Conservation (phyloP, 2,113 vertebrate genomes). For the Phrynosoma blainvillii region DNA sequence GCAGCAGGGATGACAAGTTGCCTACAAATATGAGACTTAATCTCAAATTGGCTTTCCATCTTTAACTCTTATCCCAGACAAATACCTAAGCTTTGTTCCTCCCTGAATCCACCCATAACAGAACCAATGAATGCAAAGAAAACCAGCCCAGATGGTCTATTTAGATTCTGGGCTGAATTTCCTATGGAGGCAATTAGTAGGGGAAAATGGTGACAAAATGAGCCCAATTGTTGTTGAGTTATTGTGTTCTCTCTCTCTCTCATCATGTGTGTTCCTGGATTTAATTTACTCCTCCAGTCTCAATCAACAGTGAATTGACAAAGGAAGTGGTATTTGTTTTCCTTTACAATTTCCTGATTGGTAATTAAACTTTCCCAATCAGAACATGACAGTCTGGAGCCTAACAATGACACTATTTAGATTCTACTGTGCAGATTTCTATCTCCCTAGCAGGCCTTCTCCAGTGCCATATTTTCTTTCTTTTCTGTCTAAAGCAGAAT, state of each 20-base stretch:
- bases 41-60: not conserved
- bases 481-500: not conserved
- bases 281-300: slow-evolving; percentile 33
- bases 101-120: not conserved
- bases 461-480: slow-evolving; percentile 1
- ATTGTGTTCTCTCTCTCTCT: not conserved
- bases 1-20: not conserved
- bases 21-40: not conserved
- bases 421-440: not conserved
- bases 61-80: not conserved
- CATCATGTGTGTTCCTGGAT: slow-evolving; percentile 23
- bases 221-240: slow-evolving; percentile 23
- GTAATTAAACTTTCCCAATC: slow-evolving; percentile 27
- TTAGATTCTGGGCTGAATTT: slow-evolving; percentile 14
- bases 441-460: slow-evolving; percentile 1
- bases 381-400: slow-evolving; percentile 16
- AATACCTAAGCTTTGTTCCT: not conserved
- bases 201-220: slow-evolving; percentile 11
- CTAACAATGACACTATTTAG: slow-evolving; percentile 1
- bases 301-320: slow-evolving; percentile 31
- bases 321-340: slow-evolving; percentile 29
- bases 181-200: slow-evolving; percentile 14
- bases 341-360: slow-evolving; percentile 42
- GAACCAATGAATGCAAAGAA: not conserved
- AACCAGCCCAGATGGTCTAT: slow-evolving; percentile 28